phyloP scores from a whole-genome alignment of 2,113 vertebrate genomes.

The Hoplias malabaricus region DNA sequence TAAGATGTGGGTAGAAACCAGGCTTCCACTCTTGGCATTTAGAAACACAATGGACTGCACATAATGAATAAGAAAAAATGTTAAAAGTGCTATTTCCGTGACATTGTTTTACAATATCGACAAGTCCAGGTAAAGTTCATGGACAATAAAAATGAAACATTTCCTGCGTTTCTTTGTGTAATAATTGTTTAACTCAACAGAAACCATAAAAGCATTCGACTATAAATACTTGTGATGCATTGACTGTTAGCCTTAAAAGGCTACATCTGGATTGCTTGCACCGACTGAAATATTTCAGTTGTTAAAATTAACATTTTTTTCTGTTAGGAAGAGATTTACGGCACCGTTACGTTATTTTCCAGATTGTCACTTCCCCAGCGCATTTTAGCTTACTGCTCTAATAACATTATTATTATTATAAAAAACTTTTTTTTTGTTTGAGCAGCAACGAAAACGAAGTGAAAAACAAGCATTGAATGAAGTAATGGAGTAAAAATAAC shows the following conservation, averaged over 20 bases:
- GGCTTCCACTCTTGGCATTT: constrained; percentile 27
- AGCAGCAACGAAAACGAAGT: neutral
- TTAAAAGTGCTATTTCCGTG: neutral
- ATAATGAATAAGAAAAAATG: neutral
- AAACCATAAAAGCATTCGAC: neutral
- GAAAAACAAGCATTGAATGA: too few relatives aligned
- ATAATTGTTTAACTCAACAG: constrained; percentile 7
- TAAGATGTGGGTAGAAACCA: constrained; percentile 19
- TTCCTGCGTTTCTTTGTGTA: neutral
- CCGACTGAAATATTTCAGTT: neutral
- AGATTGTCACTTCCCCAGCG: neutral
- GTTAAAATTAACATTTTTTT: neutral
- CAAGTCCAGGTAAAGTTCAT: constrained; percentile 36
- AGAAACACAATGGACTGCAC: constrained; percentile 24
- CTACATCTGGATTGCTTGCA: neutral
- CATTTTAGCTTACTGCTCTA: too few relatives aligned
- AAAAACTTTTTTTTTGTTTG: neutral
- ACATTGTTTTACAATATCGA: neutral
- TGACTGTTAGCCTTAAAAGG: too few relatives aligned
- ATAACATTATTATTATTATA: neutral
- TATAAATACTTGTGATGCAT: neutral
- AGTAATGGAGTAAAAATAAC: too few relatives aligned
- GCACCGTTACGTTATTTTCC: neutral
- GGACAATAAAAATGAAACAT: constrained; percentile 21
- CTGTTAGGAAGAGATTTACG: neutral